Evolutionary conservation across 2,888 invertebrate genomes (phyloP).

Genomic region (Teleogryllus oceanicus): DNA sequence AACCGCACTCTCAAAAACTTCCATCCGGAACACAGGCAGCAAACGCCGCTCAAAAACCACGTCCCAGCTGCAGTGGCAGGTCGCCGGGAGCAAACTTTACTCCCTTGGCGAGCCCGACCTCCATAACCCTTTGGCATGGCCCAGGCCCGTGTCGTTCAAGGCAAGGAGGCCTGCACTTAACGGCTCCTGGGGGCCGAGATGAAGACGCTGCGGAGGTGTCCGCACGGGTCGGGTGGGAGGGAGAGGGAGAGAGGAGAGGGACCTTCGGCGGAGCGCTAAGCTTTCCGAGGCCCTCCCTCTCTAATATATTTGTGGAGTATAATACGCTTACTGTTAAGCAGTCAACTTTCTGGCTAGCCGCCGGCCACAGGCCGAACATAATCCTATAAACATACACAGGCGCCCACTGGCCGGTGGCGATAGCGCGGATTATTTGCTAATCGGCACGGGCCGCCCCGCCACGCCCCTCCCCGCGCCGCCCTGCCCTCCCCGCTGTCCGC

Average conservation of each 20-base stretch:
- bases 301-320: slow-evolving; percentile 18
- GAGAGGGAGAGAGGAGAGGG: too few relatives aligned
- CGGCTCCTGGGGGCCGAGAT: background rate
- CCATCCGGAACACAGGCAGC: too few relatives aligned
- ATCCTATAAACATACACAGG: slow-evolving; percentile 18
- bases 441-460: background rate
- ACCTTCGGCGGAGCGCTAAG: background rate
- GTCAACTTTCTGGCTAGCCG: slow-evolving; percentile 18
- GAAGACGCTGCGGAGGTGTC: background rate
- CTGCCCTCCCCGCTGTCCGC: background rate
- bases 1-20: too few relatives aligned
- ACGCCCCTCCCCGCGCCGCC: background rate
- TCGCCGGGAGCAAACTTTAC: too few relatives aligned
- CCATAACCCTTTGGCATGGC: too few relatives aligned
- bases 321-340: slow-evolving; percentile 10
- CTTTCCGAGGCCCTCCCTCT: background rate
- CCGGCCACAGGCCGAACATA: background rate
- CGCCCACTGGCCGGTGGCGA: background rate
- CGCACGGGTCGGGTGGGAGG: background rate
- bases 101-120: too few relatives aligned
- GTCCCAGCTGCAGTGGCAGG: too few relatives aligned
- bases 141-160: too few relatives aligned
- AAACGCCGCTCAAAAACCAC: too few relatives aligned
- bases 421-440: slow-evolving; percentile 9
- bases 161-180: too few relatives aligned